Evolutionary conservation across 2,797 vertebrate species (phyloP).

Genomic region (Vultur gryphus): DNA sequence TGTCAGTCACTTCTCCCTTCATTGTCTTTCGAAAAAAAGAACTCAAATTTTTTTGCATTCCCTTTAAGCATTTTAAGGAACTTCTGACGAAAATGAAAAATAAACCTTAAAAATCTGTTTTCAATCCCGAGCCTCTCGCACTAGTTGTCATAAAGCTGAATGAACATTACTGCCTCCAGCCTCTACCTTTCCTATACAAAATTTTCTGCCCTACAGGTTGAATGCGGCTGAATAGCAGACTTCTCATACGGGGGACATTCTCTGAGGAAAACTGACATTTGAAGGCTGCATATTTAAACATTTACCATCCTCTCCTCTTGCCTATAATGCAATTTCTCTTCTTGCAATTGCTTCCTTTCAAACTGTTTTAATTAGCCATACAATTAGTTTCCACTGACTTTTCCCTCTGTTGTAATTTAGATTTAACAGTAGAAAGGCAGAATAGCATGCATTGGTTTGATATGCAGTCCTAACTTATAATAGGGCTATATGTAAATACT

Average conservation of each 20-base stretch:
- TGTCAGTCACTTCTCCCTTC: neutral
- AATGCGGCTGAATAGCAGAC: neutral
- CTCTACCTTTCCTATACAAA: conserved; percentile 25
- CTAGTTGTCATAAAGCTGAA: conserved; percentile 39
- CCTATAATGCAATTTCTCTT: conserved; percentile 35
- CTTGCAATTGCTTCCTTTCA: conserved; percentile 37
- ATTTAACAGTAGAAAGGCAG: conserved; percentile 19
- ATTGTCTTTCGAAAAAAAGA: neutral
- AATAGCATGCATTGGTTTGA: neutral
- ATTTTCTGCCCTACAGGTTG: conserved; percentile 52
- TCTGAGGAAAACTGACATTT: conserved; percentile 54
- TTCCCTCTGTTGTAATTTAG: conserved; percentile 40
- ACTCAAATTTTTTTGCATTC: neutral
- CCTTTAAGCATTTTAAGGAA: conserved; percentile 35
- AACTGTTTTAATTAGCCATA: conserved; percentile 60
- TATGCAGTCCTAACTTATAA: neutral
- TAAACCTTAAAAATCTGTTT: conserved; percentile 51
- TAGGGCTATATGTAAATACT: neutral
- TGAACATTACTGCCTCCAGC: conserved; percentile 39
- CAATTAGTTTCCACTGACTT: conserved; percentile 52
- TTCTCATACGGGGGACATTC: conserved; percentile 37
- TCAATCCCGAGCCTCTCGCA: neutral
- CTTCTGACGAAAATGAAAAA: conserved; percentile 54
- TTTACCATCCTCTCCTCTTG: conserved; percentile 34
- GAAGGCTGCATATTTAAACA: conserved; percentile 58